phyloP scores from a whole-genome alignment of 2,888 invertebrate species.

The Sphaerophoria taeniata region DNA sequence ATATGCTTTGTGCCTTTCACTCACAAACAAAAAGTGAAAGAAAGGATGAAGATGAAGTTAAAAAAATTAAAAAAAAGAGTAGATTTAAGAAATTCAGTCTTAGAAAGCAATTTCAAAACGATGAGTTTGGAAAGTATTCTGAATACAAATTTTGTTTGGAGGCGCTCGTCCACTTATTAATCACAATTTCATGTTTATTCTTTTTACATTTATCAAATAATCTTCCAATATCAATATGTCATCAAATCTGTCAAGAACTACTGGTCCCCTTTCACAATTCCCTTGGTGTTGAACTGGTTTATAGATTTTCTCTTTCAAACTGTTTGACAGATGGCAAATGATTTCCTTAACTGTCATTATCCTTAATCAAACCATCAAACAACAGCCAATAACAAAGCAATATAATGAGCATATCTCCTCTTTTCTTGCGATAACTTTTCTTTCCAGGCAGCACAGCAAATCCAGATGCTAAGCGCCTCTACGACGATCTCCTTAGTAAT shows the following conservation, averaged over 20 bases:
- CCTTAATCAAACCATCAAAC: constrained; percentile 37
- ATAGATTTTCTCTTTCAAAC: constrained; percentile 4
- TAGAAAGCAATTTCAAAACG: too few relatives aligned
- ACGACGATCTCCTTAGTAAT: constrained; percentile 93
- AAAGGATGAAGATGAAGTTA: too few relatives aligned
- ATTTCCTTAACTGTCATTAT: constrained; percentile 50
- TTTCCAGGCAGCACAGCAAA: constrained; percentile 91
- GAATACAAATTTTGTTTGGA: too few relatives aligned
- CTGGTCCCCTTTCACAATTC: not conserved
- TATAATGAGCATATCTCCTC: not conserved
- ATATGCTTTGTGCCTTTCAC: too few relatives aligned
- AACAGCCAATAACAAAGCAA: not conserved
- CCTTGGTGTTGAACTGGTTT: not conserved
- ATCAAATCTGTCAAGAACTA: not conserved
- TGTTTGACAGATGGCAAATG: constrained; percentile 29
- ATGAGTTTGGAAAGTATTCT: too few relatives aligned
- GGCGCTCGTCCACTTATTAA: too few relatives aligned
- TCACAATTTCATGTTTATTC: too few relatives aligned
- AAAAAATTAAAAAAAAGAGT: too few relatives aligned
- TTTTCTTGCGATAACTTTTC: not conserved
- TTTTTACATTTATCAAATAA: too few relatives aligned
- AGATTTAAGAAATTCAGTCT: too few relatives aligned
- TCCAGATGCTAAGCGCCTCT: constrained; percentile 94
- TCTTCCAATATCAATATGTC: not conserved
- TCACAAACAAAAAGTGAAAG: too few relatives aligned